Evolutionary conservation across 30 jellyfish, hydroid and myxozoan genomes (phyloP).

Genomic region (Sanderia malayensis): DNA sequence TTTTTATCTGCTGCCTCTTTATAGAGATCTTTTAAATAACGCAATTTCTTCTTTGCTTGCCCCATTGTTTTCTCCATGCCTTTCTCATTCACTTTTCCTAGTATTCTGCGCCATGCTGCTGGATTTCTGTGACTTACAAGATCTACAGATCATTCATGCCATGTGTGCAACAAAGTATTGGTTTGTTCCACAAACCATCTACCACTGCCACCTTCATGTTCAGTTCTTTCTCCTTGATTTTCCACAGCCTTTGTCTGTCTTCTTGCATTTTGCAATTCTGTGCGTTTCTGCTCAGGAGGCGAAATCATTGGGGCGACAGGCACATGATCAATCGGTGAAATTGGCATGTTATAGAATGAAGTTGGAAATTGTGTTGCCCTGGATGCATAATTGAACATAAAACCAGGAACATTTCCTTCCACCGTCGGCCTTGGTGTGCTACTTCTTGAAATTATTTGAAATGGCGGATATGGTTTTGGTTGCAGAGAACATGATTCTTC

Average conservation of each 20-base stretch:
- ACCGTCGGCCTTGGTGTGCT: background rate
- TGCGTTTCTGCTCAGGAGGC: background rate
- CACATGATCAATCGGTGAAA: background rate
- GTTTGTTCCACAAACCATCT: background rate
- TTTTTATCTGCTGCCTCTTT: constrained; percentile 19
- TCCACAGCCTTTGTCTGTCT: background rate
- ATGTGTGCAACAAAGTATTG: background rate
- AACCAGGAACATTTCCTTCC: background rate
- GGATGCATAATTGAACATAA: background rate
- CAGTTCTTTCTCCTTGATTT: background rate
- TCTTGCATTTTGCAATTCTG: background rate
- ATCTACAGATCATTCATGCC: background rate
- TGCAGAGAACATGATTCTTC: background rate
- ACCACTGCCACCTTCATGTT: background rate
- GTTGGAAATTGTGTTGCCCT: background rate
- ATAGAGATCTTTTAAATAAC: constrained; percentile 29
- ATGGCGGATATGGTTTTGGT: background rate
- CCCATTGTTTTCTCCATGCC: constrained; percentile 19
- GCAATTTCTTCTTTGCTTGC: constrained; percentile 30
- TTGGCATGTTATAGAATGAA: background rate
- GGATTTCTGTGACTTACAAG: background rate
- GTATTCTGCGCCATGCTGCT: background rate
- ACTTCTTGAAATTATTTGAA: background rate
- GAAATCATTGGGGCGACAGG: background rate
- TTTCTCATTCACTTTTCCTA: background rate